phyloP scores from a whole-genome alignment of 2,888 invertebrate genomes.

The Lasius platythorax region DNA sequence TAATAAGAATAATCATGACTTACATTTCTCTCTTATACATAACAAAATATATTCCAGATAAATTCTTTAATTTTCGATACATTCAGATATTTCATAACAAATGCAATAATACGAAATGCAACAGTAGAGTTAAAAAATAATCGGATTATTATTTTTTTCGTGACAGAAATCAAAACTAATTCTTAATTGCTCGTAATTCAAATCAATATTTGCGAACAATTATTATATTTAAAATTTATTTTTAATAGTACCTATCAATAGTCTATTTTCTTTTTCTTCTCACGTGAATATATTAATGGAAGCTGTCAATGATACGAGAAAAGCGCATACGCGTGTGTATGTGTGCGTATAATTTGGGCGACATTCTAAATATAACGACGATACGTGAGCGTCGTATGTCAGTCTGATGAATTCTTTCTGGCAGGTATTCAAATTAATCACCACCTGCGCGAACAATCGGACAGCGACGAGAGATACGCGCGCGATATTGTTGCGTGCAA shows the following conservation, averaged over 20 bases:
- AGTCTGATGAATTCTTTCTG: slow-evolving; percentile 30
- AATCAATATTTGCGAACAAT: neutral
- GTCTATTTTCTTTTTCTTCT: neutral
- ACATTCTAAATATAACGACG: slow-evolving; percentile 22
- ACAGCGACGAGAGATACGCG: neutral
- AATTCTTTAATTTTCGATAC: neutral
- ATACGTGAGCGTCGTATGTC: neutral
- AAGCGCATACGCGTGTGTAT: neutral
- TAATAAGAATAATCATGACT: neutral
- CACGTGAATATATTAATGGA: neutral
- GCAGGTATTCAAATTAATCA: slow-evolving; percentile 12
- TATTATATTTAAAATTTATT: neutral
- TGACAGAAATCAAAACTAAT: neutral
- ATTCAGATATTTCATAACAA: neutral
- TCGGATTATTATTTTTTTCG: neutral
- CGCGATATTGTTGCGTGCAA: neutral
- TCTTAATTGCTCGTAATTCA: neutral
- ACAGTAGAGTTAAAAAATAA: neutral
- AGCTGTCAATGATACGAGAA: neutral
- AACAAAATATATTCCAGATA: neutral
- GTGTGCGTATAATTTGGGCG: neutral
- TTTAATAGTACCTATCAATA: neutral
- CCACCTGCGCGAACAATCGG: slow-evolving; percentile 31
- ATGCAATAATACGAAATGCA: neutral
- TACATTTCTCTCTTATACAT: neutral